Evolutionary conservation across 2,113 vertebrate species (phyloP).

Genomic region (Dasyurus viverrinus): DNA sequence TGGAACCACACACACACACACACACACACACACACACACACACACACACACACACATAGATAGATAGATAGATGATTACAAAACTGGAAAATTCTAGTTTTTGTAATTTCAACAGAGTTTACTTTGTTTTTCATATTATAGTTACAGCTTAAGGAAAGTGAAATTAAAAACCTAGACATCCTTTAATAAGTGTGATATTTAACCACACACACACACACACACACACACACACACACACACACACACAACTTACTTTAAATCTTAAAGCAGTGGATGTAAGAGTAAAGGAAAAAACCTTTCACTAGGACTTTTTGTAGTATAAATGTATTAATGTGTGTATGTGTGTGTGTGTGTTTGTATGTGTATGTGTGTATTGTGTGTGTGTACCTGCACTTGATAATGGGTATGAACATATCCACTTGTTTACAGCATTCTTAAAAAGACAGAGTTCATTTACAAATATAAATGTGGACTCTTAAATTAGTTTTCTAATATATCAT

Average conservation of each 20-base stretch:
- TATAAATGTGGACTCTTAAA: no score
- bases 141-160: slow-evolving; percentile 47
- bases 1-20: background rate
- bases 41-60: no score
- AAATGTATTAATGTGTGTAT: slow-evolving; percentile 15
- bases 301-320: slow-evolving; percentile 55
- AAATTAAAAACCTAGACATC: slow-evolving; percentile 72
- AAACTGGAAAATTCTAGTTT: slow-evolving; percentile 25
- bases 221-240: no score
- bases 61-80: background rate
- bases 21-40: no score
- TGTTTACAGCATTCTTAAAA: slow-evolving; percentile 2
- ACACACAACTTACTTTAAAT: slow-evolving; percentile 23
- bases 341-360: background rate
- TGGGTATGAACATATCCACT: no score
- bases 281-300: slow-evolving; percentile 59
- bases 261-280: slow-evolving; percentile 57
- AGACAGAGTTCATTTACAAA: background rate
- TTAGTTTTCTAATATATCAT: no score
- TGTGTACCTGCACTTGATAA: background rate
- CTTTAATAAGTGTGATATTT: slow-evolving; percentile 63
- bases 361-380: background rate
- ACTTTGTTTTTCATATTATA: slow-evolving; percentile 38
- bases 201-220: slow-evolving; percentile 14
- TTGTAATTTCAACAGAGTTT: slow-evolving; percentile 57